Conservation (phyloP, 2,113 vertebrate species). For the Osmerus eperlanus region DNA sequence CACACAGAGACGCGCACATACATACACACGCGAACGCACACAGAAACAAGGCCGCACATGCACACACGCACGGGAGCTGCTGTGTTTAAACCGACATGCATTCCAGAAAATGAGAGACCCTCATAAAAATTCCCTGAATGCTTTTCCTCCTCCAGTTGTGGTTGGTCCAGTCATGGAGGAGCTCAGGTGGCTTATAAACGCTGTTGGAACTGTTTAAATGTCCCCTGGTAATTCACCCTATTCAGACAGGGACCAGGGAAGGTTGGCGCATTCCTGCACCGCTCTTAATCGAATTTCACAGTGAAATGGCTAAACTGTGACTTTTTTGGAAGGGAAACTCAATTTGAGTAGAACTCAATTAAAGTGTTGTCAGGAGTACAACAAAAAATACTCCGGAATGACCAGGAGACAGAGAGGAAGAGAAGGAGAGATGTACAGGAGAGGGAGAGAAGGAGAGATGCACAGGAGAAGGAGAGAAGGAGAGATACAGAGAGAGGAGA, state of each 20-base stretch:
- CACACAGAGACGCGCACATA: background rate
- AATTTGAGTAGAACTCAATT: background rate
- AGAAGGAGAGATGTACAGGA: background rate
- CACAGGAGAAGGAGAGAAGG: background rate
- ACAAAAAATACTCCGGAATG: background rate
- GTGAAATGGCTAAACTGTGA: background rate
- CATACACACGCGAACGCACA: conserved; percentile 13
- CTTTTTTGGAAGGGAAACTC: background rate
- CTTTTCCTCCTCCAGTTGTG: background rate
- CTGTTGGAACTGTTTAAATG: background rate
- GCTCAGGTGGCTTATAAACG: background rate
- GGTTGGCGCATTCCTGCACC: too few species aligned
- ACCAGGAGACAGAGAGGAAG: background rate
- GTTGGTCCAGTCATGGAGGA: background rate
- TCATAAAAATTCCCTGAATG: background rate
- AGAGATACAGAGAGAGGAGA: background rate
- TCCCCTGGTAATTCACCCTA: background rate
- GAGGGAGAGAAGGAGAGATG: too few species aligned
- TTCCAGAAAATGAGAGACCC: background rate
- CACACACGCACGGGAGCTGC: background rate
- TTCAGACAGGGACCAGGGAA: background rate
- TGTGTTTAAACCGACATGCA: background rate
- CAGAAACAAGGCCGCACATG: background rate
- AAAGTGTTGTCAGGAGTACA: background rate
- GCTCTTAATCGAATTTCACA: too few species aligned